Percentiles rank a stretch among this genome's conserved stretches.
Conservation (phyloP, 2,888 invertebrate species). For the Dastarcus helophoroides region DNA sequence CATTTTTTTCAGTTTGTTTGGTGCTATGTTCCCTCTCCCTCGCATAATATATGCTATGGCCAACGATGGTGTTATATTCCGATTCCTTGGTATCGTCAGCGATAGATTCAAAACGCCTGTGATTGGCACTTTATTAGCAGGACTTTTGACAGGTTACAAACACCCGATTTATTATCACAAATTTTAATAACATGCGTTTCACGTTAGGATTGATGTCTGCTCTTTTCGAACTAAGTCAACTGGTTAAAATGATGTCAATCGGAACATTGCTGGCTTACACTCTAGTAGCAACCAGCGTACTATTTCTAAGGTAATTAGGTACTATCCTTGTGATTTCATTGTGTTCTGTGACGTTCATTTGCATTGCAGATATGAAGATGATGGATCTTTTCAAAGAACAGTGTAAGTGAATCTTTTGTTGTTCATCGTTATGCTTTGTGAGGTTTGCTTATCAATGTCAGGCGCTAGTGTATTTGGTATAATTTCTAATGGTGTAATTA, state of each 20-base stretch:
- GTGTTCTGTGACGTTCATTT: too few species aligned
- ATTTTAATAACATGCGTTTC: slow-evolving; percentile 4
- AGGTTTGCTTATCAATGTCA: too few species aligned
- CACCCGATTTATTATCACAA: background rate
- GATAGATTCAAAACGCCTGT: slow-evolving; percentile 67
- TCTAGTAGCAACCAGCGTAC: slow-evolving; percentile 62
- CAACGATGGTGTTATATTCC: slow-evolving; percentile 71
- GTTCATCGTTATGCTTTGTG: too few species aligned
- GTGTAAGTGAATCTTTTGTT: too few species aligned
- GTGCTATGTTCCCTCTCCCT: slow-evolving; percentile 77
- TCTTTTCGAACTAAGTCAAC: slow-evolving; percentile 54
- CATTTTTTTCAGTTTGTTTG: slow-evolving; percentile 53
- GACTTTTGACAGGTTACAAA: slow-evolving; percentile 54
- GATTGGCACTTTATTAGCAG: slow-evolving; percentile 63
- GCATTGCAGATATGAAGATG: too few species aligned
- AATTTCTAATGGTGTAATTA: too few species aligned
- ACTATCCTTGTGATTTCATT: too few species aligned
- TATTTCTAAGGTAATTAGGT: slow-evolving; percentile 50
- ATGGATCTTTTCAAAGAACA: too few species aligned
- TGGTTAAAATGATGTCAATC: slow-evolving; percentile 71
- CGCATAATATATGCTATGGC: slow-evolving; percentile 85
- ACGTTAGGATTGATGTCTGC: slow-evolving; percentile 57
- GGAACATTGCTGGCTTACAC: slow-evolving; percentile 64
- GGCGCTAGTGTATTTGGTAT: too few species aligned
- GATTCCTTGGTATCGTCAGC: slow-evolving; percentile 61